A percentile compares a stretch with the other conserved stretches of the same genome.
phyloP scores from a whole-genome alignment of 2,797 vertebrate species.

The Xenopus petersii region DNA sequence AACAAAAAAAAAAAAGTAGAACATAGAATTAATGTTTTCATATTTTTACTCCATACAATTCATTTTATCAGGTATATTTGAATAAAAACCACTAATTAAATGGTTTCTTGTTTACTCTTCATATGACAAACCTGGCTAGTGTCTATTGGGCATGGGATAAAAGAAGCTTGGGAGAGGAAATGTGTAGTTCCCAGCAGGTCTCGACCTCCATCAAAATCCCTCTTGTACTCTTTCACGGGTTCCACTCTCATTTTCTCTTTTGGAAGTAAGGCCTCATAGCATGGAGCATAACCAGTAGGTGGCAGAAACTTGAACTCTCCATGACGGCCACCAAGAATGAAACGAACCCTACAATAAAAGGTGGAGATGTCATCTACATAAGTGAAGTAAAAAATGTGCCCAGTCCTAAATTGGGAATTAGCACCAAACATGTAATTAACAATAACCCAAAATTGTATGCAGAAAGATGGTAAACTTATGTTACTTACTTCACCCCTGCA shows the following conservation, averaged over 20 bases:
- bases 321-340: slow-evolving; percentile 91
- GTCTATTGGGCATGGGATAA: slow-evolving; percentile 91
- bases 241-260: slow-evolving; percentile 96
- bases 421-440: too few relatives aligned
- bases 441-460: too few relatives aligned
- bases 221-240: slow-evolving; percentile 95
- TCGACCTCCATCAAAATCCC: slow-evolving; percentile 82
- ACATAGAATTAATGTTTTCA: too few relatives aligned
- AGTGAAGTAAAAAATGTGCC: too few relatives aligned
- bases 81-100: too few relatives aligned
- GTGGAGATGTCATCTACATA: too few relatives aligned
- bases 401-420: too few relatives aligned
- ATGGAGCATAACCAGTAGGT: slow-evolving; percentile 89
- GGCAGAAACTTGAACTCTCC: slow-evolving; percentile 98
- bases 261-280: slow-evolving; percentile 91
- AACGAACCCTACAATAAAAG: slow-evolving; percentile 77
- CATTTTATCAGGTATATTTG: too few relatives aligned
- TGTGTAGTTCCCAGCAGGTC: slow-evolving; percentile 90
- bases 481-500: slow-evolving; percentile 93
- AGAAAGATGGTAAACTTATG: too few relatives aligned
- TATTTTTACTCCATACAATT: too few relatives aligned
- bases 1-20: not conserved
- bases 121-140: slow-evolving; percentile 82
- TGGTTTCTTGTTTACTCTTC: too few relatives aligned
- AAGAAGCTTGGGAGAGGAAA: slow-evolving; percentile 89